phyloP scores from a whole-genome alignment of 2,888 invertebrate species.

The Plusia festucae region DNA sequence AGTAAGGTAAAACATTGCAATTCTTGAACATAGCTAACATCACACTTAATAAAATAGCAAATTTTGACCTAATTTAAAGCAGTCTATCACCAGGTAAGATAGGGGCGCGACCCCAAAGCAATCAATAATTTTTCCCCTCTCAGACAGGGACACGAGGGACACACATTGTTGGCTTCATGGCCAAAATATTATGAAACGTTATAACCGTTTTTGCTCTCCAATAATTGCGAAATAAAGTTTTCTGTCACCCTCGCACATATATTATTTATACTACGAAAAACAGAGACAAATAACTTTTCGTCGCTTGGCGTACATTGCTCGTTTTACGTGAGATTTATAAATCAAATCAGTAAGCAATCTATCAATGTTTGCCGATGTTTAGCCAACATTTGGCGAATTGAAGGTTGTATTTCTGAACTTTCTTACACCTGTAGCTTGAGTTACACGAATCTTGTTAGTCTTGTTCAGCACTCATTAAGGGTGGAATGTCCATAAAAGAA shows the following conservation, averaged over 20 bases:
- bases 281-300: constrained; percentile 7
- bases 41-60: not conserved
- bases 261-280: not conserved
- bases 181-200: constrained; percentile 13
- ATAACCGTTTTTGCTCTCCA: not conserved
- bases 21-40: not conserved
- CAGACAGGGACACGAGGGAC: not conserved
- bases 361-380: constrained; percentile 9
- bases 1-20: not conserved
- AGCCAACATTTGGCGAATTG: constrained; percentile 19
- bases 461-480: not conserved
- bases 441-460: not conserved
- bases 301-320: constrained; percentile 12
- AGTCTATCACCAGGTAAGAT: not conserved
- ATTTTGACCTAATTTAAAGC: not conserved
- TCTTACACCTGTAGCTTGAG: not conserved
- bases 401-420: not conserved
- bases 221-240: constrained; percentile 10
- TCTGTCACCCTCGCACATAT: not conserved
- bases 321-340: not conserved
- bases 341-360: not conserved
- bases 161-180: not conserved
- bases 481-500: not conserved
- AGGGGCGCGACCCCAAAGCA: not conserved
- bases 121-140: constrained; percentile 13